These are phyloP conservation scores for Columba guinea DNA, from an alignment of 2,797 vertebrate species.

Conservation along the genomic window DNA sequence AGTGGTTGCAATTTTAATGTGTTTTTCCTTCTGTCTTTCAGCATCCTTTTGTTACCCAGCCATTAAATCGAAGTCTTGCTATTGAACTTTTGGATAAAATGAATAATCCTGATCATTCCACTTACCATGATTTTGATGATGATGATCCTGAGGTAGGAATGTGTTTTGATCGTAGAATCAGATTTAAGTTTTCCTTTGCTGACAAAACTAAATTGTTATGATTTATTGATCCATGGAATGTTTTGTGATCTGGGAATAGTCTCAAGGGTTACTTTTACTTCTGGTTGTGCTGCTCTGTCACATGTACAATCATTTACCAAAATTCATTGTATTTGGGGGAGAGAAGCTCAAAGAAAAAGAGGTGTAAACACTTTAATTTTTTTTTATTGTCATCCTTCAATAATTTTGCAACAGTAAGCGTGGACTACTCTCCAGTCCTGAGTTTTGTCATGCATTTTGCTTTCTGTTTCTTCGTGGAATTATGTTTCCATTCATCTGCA, in stretches of 20 bases:
- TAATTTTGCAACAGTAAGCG: not conserved
- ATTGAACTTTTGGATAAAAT: constrained; percentile 96
- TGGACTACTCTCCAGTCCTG: not conserved
- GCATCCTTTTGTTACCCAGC: constrained; percentile 97
- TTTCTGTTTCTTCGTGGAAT: not conserved
- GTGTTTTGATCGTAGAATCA: not conserved
- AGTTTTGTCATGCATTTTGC: not conserved
- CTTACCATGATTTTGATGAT: constrained; percentile 92
- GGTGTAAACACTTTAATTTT: not conserved
- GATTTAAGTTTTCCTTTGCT: not conserved
- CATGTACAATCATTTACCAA: not conserved
- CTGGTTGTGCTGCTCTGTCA: not conserved
- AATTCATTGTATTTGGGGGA: not conserved
- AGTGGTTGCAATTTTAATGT: not conserved
- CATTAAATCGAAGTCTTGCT: constrained; percentile 93
- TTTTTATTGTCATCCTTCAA: not conserved
- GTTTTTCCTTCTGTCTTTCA: constrained; percentile 63
- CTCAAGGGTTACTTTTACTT: not conserved
- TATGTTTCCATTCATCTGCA: not conserved
- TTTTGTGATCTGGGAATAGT: not conserved
- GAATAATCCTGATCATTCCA: constrained; percentile 96
- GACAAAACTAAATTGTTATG: accelerated
- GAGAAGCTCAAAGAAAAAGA: not conserved
- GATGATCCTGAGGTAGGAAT: constrained; percentile 92
- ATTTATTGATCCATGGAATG: not conserved